These are phyloP conservation scores for Pangasius mekongensis DNA, from an alignment of 2,797 vertebrate genomes.

Conservation along the genomic window DNA sequence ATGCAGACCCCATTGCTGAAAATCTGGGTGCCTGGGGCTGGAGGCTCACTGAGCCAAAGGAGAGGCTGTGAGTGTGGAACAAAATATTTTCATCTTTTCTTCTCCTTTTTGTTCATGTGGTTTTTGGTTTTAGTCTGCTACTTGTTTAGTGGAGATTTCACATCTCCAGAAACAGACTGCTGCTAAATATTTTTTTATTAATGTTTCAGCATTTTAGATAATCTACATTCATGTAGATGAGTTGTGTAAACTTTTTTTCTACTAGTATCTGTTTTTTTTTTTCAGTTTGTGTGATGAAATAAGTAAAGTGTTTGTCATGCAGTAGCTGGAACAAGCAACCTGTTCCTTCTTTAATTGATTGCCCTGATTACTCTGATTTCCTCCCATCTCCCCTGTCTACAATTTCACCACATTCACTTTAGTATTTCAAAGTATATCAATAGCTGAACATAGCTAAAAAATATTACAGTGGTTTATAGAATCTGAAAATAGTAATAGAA, in stretches of 20 bases:
- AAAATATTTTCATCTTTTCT: conserved; percentile 3
- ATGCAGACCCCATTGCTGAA: conserved; percentile 83
- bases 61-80: conserved; percentile 81
- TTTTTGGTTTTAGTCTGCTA: not conserved
- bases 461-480: not conserved
- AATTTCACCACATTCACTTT: not conserved
- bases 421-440: not conserved
- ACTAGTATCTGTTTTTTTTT: not conserved
- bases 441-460: not conserved
- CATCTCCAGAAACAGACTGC: not conserved
- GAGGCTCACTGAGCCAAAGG: conserved; percentile 69
- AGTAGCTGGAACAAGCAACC: not conserved
- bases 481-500: not conserved
- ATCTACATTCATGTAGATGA: not conserved
- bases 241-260: not conserved
- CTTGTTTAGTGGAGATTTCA: not conserved
- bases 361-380: not conserved
- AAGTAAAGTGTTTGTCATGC: not conserved
- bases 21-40: conserved; percentile 82
- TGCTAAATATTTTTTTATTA: not conserved
- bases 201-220: not conserved
- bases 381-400: not conserved
- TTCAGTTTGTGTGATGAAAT: not conserved
- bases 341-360: not conserved
- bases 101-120: not conserved